Evolutionary conservation across 2,113 vertebrate genomes (phyloP), one percentile per base, ranked within the genome.

Genomic region (Apaloderma vittatum): DNA sequence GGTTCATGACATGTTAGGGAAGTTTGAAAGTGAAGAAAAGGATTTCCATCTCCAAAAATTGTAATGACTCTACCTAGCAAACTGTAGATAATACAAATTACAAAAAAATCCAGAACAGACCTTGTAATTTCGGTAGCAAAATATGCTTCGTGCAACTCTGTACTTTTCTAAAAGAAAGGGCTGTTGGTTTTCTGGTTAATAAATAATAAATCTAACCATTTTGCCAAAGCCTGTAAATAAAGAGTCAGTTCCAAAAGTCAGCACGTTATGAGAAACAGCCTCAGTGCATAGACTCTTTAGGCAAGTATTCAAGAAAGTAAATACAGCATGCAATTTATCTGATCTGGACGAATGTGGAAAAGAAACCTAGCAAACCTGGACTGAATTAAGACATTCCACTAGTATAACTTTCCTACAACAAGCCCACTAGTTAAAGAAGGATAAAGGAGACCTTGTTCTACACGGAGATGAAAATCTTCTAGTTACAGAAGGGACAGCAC

Each of bases 121-220:
- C 34, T 23, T 61, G 20, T 46, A 18, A 43, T 61, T 90, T 52
- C 75, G 5, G 22, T 83, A 66, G 67, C 48, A 63, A 7, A 34
- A 32, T 61, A 34, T 58, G 17, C 32, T 72, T 58, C 34, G 18
- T 80, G n/a, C 51, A 94, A 45, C 46, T 86, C 46, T 34, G 36
- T 57, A 34, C 67, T 32, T 62, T 86, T 86, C 46, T 76, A 54
- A 83, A 84, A 86, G 71, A 93, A 82, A 90, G 20, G 11, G 29
- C 29, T 95, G 62, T 93, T 97, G 75, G 71, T 59, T 83, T 96
- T 96, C 87, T 96, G 85, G 96, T 97, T 97, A 97, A 96, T 97
- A 90, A 94, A 96, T 96, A 83, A 96, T 96, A 90, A 76, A 95
- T 66, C 80, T 63, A 96, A 61, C 84, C n/a, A 93, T 97, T 97